Conservation (phyloP, 2,113 vertebrate genomes). For the Glareola pratincola region DNA sequence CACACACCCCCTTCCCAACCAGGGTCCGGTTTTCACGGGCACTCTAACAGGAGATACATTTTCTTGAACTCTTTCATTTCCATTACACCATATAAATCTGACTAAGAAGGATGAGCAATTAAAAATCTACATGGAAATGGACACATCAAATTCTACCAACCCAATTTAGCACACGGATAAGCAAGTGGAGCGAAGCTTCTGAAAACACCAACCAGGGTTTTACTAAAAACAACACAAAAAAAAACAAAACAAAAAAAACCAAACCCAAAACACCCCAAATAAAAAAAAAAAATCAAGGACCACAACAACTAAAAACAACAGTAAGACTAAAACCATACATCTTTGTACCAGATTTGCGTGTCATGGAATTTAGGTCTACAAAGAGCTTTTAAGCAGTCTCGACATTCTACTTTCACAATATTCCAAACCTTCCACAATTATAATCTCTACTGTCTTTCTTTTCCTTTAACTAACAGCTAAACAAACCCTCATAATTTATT, state of each 20-base stretch:
- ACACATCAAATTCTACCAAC: background rate
- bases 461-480: background rate
- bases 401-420: background rate
- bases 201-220: background rate
- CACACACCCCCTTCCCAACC: background rate
- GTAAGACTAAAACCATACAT: background rate
- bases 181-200: background rate
- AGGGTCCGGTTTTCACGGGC: background rate
- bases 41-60: background rate
- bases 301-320: background rate
- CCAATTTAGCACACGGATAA: background rate
- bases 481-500: background rate
- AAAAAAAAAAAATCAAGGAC: background rate
- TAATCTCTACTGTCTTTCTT: background rate
- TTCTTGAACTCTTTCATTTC: background rate
- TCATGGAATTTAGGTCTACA: background rate
- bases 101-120: background rate
- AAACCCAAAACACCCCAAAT: background rate
- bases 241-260: background rate
- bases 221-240: background rate
- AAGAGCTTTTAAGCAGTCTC: background rate
- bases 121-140: background rate
- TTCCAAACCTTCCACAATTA: background rate
- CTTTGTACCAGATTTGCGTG: background rate
- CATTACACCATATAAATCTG: background rate